A percentile compares a stretch with the other conserved stretches of the same genome.
Conservation (phyloP, 1,140 invertebrate species). For the Cherax quadricarinatus region DNA sequence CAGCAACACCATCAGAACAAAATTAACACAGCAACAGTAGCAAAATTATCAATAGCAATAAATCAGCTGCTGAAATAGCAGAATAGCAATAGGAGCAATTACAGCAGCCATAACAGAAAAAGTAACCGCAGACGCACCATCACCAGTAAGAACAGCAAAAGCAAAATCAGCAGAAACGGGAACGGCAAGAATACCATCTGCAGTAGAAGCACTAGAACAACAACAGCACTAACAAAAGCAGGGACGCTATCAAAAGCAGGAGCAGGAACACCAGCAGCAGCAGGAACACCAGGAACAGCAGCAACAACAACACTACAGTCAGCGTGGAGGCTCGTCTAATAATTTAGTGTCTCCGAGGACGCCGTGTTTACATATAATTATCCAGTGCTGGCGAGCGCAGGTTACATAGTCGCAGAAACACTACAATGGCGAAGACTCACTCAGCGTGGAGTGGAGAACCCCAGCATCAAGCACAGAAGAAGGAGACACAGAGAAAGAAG, state of each 20-base stretch:
- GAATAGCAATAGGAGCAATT: background rate
- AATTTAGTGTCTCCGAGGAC: constrained; percentile 19
- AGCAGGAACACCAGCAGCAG: background rate
- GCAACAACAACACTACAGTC: background rate
- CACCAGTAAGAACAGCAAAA: background rate
- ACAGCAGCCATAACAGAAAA: background rate
- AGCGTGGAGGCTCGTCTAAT: background rate
- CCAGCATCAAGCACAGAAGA: background rate
- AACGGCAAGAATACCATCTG: background rate
- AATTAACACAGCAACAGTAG: too few species aligned
- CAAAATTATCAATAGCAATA: too few species aligned
- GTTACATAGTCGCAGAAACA: background rate
- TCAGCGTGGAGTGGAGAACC: background rate
- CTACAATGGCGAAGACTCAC: background rate
- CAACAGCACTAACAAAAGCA: background rate
- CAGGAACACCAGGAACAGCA: background rate
- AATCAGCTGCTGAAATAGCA: background rate
- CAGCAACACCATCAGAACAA: too few species aligned
- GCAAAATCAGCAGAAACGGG: background rate
- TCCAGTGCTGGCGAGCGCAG: background rate
- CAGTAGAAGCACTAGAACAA: background rate
- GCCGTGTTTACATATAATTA: constrained; percentile 30
- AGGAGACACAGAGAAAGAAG: background rate
- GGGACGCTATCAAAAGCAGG: background rate
- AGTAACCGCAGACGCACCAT: background rate